These are phyloP conservation scores for Rhagonycha lutea DNA, from an alignment of 2,888 invertebrate genomes.

Conservation along the genomic window DNA sequence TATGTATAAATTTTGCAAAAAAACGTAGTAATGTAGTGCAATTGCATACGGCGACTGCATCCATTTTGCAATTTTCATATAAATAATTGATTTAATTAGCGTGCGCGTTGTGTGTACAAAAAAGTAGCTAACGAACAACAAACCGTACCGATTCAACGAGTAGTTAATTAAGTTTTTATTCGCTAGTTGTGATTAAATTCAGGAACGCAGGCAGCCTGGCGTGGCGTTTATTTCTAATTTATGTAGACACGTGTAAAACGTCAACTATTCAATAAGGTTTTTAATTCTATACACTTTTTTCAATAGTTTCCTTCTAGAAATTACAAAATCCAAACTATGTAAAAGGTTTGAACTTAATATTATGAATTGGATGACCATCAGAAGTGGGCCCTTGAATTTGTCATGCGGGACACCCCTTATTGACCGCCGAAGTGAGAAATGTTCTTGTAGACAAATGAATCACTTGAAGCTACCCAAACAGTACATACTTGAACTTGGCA, in stretches of 20 bases:
- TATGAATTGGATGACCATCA: neutral
- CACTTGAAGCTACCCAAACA: too few species aligned
- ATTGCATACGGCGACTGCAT: slow-evolving; percentile 37
- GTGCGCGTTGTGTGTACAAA: slow-evolving; percentile 9
- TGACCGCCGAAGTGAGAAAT: neutral
- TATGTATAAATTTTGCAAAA: slow-evolving; percentile 45
- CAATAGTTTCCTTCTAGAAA: neutral
- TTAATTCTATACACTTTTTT: neutral
- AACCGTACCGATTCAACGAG: slow-evolving; percentile 16
- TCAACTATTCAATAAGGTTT: slow-evolving; percentile 1
- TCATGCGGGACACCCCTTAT: neutral
- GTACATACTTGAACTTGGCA: too few species aligned
- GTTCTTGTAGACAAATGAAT: neutral
- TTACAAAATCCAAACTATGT: neutral
- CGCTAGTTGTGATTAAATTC: slow-evolving; percentile 17
- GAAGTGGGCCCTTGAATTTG: neutral
- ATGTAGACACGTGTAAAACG: slow-evolving; percentile 6
- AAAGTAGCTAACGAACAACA: slow-evolving; percentile 22
- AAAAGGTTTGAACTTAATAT: neutral
- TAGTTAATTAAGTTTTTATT: slow-evolving; percentile 30
- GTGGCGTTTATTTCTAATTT: slow-evolving; percentile 17
- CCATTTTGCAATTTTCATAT: slow-evolving; percentile 41
- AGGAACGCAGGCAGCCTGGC: slow-evolving; percentile 7
- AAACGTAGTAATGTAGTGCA: slow-evolving; percentile 34
- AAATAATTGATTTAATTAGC: slow-evolving; percentile 46